Percentiles rank a stretch among this genome's conserved stretches.
phyloP scores from a whole-genome alignment of 2,797 vertebrate species.

The Enteromius radiatus region DNA sequence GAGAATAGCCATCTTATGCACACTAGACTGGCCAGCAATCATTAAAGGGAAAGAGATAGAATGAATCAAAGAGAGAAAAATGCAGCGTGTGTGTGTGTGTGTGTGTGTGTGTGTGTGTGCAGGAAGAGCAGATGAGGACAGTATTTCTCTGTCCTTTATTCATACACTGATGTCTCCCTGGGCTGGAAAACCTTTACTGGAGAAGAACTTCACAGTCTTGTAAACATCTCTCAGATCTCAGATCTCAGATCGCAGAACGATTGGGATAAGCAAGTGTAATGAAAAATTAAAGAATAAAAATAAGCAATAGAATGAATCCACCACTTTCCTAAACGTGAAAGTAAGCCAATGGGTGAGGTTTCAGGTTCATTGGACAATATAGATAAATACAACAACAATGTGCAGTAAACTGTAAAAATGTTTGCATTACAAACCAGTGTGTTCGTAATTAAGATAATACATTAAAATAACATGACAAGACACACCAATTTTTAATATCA shows the following conservation, averaged over 20 bases:
- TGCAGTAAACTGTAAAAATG: no score
- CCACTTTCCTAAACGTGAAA: no score
- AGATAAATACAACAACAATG: no score
- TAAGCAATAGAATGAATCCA: no score
- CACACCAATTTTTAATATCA: no score
- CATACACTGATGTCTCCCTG: neutral
- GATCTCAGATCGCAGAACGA: neutral
- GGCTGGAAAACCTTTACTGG: constrained; percentile 6
- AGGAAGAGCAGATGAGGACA: constrained; percentile 3
- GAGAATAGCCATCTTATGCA: constrained; percentile 86
- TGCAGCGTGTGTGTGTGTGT: neutral
- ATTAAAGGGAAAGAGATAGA: constrained; percentile 59
- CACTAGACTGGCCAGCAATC: constrained; percentile 77
- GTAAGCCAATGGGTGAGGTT: no score
- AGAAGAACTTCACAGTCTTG: constrained; percentile 16
- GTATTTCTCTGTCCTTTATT: neutral
- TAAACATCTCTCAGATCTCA: neutral
- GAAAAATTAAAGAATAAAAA: neutral
- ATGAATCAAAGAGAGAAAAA: constrained; percentile 14
- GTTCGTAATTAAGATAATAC: no score
- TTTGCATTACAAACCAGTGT: no score
- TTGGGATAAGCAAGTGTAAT: neutral
- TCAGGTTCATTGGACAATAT: no score
- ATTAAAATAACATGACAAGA: no score
- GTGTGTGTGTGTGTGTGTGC: constrained; percentile 3